Evolutionary conservation across 2,888 invertebrate genomes (phyloP).

Genomic region (Sinodicranocentrus sp.): DNA sequence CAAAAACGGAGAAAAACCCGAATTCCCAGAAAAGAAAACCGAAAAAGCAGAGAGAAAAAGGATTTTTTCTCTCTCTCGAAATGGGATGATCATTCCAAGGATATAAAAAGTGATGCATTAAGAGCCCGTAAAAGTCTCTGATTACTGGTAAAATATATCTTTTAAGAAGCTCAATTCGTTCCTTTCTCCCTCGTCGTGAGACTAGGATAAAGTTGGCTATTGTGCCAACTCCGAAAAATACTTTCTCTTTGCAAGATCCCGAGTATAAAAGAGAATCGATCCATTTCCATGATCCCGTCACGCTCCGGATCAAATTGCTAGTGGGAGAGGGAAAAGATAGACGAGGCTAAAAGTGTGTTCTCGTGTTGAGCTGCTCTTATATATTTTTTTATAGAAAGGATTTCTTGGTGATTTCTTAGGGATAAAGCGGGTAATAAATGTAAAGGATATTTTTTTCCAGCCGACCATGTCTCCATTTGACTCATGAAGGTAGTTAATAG

Average conservation of each 20-base stretch:
- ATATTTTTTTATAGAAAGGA: conserved; percentile 23
- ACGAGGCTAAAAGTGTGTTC: conserved; percentile 36
- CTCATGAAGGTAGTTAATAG: conserved; percentile 59
- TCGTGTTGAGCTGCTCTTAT: conserved; percentile 46
- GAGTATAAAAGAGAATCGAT: conserved; percentile 25
- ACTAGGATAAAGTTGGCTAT: not conserved
- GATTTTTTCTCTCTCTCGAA: not conserved
- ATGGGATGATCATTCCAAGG: not conserved
- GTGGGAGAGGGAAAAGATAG: not conserved
- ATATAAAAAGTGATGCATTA: conserved; percentile 37
- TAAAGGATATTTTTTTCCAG: conserved; percentile 28
- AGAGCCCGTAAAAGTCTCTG: conserved; percentile 32
- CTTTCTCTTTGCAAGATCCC: not conserved
- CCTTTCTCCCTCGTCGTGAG: conserved; percentile 9
- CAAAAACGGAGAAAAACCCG: not conserved
- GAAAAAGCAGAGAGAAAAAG: too few species aligned
- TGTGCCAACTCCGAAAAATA: conserved; percentile 5
- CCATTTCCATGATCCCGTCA: conserved; percentile 20
- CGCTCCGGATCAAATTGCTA: conserved; percentile 45
- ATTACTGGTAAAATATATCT: conserved; percentile 36
- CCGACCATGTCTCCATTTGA: conserved; percentile 65
- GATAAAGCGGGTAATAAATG: conserved; percentile 37
- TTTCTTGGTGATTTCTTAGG: conserved; percentile 59
- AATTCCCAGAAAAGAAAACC: too few species aligned
- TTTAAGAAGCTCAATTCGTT: conserved; percentile 14